Conservation (phyloP, 2,888 invertebrate species). For the Labia minor region DNA sequence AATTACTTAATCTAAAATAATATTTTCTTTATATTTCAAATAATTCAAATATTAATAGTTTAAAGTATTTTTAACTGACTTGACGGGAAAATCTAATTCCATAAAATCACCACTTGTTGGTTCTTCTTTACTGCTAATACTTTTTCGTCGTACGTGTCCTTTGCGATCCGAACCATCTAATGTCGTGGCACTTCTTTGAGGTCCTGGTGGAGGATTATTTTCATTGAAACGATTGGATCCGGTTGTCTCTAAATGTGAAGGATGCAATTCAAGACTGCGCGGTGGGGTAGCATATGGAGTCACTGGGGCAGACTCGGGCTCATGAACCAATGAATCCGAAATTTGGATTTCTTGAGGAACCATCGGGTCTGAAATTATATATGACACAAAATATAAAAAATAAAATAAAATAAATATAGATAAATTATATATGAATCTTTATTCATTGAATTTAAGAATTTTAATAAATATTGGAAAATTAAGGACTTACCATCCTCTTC, state of each 20-base stretch:
- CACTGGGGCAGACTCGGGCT: background rate
- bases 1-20: conserved; percentile 35
- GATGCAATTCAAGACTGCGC: background rate
- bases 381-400: background rate
- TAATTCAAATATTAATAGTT: background rate
- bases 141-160: background rate
- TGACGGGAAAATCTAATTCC: conserved; percentile 28
- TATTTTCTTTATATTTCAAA: too few relatives aligned
- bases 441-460: background rate
- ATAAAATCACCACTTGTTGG: conserved; percentile 20
- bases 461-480: too few relatives aligned
- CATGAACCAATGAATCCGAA: background rate
- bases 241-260: background rate
- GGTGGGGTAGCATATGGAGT: background rate
- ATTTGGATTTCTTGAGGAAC: background rate
- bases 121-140: conserved; percentile 13
- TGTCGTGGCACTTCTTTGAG: background rate
- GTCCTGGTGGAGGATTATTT: conserved; percentile 8
- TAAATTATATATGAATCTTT: background rate
- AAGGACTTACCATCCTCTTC: conserved; percentile 34
- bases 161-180: background rate
- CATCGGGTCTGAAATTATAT: conserved; percentile 14
- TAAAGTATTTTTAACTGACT: conserved; percentile 24
- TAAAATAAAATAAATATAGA: background rate
- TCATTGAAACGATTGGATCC: background rate